Evolutionary conservation across 2,113 vertebrate species (phyloP), one percentile per base, ranked within the genome.

Genomic region (Pholis gunnellus): DNA sequence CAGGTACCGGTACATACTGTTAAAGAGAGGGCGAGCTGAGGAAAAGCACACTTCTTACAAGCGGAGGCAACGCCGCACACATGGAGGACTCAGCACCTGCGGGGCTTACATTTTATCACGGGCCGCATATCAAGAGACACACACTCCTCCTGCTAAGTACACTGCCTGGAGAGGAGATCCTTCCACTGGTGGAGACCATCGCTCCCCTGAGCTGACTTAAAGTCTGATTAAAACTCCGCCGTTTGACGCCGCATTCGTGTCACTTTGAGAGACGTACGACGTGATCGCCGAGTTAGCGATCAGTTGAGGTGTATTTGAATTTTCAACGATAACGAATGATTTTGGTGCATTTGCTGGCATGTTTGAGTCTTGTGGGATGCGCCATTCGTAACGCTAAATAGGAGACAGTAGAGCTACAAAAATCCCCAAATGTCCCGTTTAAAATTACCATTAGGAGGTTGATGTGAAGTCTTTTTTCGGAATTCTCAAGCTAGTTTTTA

Each of bases 1-100:
- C 83, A 89, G 83, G 88, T 88, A 87, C 34, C 18, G 38, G 69
- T 9, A 54, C 67, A 25, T 10, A 29, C 34, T 60, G 72, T 18
- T 31, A 31, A 31, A 29, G 60, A 71, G 20, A 64, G 34, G 22
- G 69, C 20, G 9, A 1, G 57, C 8, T 9, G 38, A 73, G 52
- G 64, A 40, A 42, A 78, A 14, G 46, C 48, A 18, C 34, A 27
- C 27, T 50, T 56, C 56, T 75, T 70, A 10, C 61, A 70, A 27
- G 5, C 54, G 25, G 57, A 42, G 27, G 75, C 11, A 44, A 5
- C 56, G 48, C 60, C 20, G 36, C 38, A 42, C 56, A 73, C 61
- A 15, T 1, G 10, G 20, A 61, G 63, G 56, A 64, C 54, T 70
- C 65, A 40, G 48, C 76, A 74, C 74, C 65, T 25, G 71, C 46